Percentiles rank a stretch among this genome's conserved stretches.
Conservation (phyloP, 2,113 vertebrate genomes). For the Fulmarus glacialis region DNA sequence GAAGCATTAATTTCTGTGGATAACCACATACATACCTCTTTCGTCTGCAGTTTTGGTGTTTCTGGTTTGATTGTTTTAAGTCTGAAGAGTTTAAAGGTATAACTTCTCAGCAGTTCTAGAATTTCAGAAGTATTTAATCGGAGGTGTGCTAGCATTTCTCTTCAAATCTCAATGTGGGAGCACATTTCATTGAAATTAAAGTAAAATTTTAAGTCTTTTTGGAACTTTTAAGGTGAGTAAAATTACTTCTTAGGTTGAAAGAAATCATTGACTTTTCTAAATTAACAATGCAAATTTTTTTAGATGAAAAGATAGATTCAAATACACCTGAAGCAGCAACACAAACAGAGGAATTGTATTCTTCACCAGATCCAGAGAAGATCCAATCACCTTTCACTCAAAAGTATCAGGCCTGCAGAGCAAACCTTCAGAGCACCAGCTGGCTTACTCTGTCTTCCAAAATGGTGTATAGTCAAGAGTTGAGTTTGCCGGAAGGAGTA, state of each 20-base stretch:
- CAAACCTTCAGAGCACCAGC: slow-evolving; percentile 92
- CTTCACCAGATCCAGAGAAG: slow-evolving; percentile 81
- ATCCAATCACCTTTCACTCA: slow-evolving; percentile 76
- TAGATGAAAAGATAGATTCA: slow-evolving; percentile 79
- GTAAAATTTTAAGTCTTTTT: not conserved
- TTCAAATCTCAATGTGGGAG: not conserved
- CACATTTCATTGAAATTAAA: not conserved
- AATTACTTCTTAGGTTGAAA: not conserved
- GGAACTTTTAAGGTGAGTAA: not conserved
- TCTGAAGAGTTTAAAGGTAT: not conserved
- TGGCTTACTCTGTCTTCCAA: slow-evolving; percentile 85
- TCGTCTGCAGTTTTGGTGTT: not conserved
- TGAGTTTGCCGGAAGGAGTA: slow-evolving; percentile 88
- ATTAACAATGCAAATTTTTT: not conserved
- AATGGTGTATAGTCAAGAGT: slow-evolving; percentile 88
- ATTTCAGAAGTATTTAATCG: not conserved
- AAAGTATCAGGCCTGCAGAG: slow-evolving; percentile 84
- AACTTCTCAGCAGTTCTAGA: not conserved
- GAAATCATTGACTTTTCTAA: not conserved
- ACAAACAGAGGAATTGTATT: slow-evolving; percentile 73
- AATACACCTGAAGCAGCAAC: slow-evolving; percentile 51
- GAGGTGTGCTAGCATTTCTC: not conserved
- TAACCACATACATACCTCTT: not conserved
- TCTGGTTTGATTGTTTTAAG: not conserved
- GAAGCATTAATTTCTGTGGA: not conserved